Evolutionary conservation across 2,113 vertebrate genomes (phyloP).

Genomic region (Danionella cerebrum): DNA sequence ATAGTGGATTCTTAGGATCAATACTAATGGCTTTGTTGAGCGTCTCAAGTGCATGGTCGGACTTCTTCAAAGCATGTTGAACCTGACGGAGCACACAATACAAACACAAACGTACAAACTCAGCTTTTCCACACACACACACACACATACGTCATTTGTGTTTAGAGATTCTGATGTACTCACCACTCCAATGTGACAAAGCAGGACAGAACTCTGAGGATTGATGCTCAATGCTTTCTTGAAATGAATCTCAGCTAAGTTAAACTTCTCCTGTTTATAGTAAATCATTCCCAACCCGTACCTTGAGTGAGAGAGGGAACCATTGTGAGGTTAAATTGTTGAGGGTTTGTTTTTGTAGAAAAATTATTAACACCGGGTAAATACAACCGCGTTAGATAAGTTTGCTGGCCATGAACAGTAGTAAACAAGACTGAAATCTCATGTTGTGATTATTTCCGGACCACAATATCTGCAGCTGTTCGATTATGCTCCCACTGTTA

Average conservation of each 20-base stretch:
- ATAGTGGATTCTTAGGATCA: conserved; percentile 96
- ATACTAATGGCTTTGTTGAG: conserved; percentile 92
- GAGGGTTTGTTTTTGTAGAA: no score
- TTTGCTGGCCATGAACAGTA: no score
- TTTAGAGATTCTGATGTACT: conserved; percentile 49
- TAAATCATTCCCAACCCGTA: conserved; percentile 99
- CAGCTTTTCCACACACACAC: no score
- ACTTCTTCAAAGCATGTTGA: conserved; percentile 94
- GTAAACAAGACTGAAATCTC: no score
- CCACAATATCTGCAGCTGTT: no score
- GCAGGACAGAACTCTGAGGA: conserved; percentile 94
- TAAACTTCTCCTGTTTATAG: conserved; percentile 98
- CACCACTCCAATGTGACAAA: conserved; percentile 97
- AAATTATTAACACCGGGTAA: no score
- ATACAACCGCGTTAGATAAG: no score
- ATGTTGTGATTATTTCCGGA: no score
- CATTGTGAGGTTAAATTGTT: no score
- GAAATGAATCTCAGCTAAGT: conserved; percentile 97
- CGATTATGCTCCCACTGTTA: no score
- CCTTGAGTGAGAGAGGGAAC: conserved; percentile 61
- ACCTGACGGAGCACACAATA: conserved; percentile 61
- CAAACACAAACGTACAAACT: not conserved
- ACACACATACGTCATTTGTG: no score
- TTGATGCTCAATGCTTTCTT: conserved; percentile 98
- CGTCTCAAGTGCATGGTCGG: conserved; percentile 93